phyloP scores from a whole-genome alignment of 2,113 vertebrate genomes.

The Agapornis roseicollis region DNA sequence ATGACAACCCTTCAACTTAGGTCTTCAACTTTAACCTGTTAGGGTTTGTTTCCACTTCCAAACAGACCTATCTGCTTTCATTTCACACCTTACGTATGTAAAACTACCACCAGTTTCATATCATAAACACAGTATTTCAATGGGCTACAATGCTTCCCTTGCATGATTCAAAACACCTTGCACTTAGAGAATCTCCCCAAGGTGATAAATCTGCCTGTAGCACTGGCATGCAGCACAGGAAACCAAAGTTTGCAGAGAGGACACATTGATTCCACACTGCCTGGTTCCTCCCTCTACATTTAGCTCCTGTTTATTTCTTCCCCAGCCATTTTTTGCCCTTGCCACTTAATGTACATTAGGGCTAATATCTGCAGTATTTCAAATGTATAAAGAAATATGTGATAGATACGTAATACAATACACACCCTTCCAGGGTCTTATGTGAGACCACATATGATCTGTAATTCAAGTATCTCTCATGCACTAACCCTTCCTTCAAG shows the following conservation, averaged over 20 bases:
- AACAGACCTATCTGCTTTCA: not conserved
- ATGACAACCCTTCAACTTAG: not conserved
- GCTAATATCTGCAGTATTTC: too few relatives aligned
- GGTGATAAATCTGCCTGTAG: not conserved
- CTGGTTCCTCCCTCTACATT: not conserved
- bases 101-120: not conserved
- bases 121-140: not conserved
- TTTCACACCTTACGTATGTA: not conserved
- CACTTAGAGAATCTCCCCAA: not conserved
- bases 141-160: not conserved
- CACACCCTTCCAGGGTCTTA: not conserved
- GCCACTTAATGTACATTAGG: too few relatives aligned
- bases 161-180: not conserved
- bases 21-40: not conserved
- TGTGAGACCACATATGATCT: not conserved
- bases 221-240: not conserved
- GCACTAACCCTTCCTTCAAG: not conserved
- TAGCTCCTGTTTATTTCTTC: not conserved
- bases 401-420: not conserved
- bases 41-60: not conserved
- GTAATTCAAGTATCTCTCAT: not conserved
- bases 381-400: not conserved
- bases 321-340: not conserved
- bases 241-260: not conserved
- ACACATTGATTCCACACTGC: not conserved